Percentiles rank a stretch among this genome's conserved stretches.
phyloP scores from a whole-genome alignment of 2,888 invertebrate species.

The Flexamia atlantica region DNA sequence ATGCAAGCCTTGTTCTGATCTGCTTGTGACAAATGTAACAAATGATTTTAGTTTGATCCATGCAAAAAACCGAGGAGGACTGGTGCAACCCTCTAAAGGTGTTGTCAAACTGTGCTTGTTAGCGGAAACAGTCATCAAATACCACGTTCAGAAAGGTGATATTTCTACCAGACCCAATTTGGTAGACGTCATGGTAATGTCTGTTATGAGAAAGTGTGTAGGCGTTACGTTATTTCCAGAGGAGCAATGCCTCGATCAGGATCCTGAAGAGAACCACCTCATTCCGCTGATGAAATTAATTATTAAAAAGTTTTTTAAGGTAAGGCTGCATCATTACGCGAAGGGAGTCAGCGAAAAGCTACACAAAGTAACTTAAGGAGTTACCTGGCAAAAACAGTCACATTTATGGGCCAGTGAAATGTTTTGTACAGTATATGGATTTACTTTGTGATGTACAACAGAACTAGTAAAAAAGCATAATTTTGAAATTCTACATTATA shows the following conservation, averaged over 20 bases:
- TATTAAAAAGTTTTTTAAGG: background rate
- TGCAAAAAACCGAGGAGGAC: background rate
- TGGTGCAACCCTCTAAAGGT: constrained; percentile 2
- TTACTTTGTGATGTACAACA: too few species aligned
- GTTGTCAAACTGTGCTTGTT: background rate
- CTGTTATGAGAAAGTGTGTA: background rate
- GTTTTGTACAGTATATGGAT: too few species aligned
- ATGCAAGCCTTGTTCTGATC: background rate
- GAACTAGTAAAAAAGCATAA: too few species aligned
- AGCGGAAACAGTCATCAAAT: background rate
- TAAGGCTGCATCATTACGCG: background rate
- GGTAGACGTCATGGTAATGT: background rate
- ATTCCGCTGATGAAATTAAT: background rate
- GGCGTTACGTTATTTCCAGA: background rate
- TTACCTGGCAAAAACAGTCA: background rate
- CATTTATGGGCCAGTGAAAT: background rate
- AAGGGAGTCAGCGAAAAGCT: background rate
- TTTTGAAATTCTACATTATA: too few species aligned
- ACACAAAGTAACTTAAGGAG: background rate
- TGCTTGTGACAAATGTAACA: background rate
- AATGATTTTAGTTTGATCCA: background rate
- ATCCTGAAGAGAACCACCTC: background rate
- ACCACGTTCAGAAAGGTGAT: background rate
- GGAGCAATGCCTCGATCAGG: background rate
- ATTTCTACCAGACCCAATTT: background rate